phyloP scores from a whole-genome alignment of 2,113 vertebrate genomes.

The Synodontis membranacea region DNA sequence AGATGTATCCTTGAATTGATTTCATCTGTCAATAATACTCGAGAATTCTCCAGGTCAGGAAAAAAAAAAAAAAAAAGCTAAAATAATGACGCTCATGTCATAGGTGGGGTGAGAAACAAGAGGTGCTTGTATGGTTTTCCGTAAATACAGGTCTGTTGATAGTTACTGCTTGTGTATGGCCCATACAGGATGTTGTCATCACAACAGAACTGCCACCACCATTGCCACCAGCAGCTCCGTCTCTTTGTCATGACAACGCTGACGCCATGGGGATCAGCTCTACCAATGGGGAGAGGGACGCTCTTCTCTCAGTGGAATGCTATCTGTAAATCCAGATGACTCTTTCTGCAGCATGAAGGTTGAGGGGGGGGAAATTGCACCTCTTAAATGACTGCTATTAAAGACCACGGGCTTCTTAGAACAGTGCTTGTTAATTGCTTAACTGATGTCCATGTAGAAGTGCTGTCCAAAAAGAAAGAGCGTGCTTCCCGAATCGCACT shows the following conservation, averaged over 20 bases:
- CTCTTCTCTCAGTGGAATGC: slow-evolving; percentile 53
- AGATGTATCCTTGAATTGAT: slow-evolving; percentile 21
- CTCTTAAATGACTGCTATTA: slow-evolving; percentile 42
- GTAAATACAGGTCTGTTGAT: slow-evolving; percentile 57
- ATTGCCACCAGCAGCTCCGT: slow-evolving; percentile 45
- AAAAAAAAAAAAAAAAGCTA: slow-evolving; percentile 27
- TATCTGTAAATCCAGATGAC: slow-evolving; percentile 59
- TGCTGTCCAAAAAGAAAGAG: neutral
- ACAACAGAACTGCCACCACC: slow-evolving; percentile 60
- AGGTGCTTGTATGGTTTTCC: slow-evolving; percentile 27
- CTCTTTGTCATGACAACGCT: slow-evolving; percentile 66
- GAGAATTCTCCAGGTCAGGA: slow-evolving; percentile 3
- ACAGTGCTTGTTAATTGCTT: neutral
- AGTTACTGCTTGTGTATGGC: slow-evolving; percentile 55
- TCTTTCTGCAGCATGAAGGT: slow-evolving; percentile 47
- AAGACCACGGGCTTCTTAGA: slow-evolving; percentile 25
- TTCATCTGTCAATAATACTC: slow-evolving; percentile 14
- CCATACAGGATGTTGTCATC: slow-evolving; percentile 58
- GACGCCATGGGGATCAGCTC: slow-evolving; percentile 50
- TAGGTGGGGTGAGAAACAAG: slow-evolving; percentile 13
- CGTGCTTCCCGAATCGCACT: neutral
- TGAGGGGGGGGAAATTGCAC: slow-evolving; percentile 27
- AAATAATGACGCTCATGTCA: slow-evolving; percentile 10
- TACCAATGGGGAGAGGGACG: slow-evolving; percentile 41
- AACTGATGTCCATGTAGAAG: neutral